A percentile compares a stretch with the other conserved stretches of the same genome.
phyloP scores from a whole-genome alignment of 2,888 invertebrate species.

The Lithophane leautieri region DNA sequence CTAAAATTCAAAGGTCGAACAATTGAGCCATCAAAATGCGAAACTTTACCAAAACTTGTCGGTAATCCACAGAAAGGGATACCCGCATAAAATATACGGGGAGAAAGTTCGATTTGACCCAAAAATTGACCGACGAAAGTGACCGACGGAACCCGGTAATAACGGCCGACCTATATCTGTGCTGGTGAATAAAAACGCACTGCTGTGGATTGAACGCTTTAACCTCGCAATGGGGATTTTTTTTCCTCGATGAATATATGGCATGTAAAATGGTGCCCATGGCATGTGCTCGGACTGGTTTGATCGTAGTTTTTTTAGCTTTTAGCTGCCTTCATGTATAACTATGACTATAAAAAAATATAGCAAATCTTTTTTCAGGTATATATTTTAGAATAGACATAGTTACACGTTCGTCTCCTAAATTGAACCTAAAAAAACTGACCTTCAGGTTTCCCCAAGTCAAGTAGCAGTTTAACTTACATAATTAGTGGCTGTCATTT shows the following conservation, averaged over 20 bases:
- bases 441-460: not conserved
- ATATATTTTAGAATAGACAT: not conserved
- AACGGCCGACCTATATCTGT: conserved; percentile 78
- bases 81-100: conserved; percentile 68
- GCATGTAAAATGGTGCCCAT: conserved; percentile 28
- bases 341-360: too few species aligned
- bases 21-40: conserved; percentile 63
- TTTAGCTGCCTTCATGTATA: not conserved
- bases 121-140: conserved; percentile 81
- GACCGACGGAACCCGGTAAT: conserved; percentile 76
- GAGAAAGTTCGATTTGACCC: conserved; percentile 75
- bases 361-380: not conserved
- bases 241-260: conserved; percentile 56
- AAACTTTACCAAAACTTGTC: conserved; percentile 65
- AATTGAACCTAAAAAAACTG: not conserved
- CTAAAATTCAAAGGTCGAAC: conserved; percentile 65
- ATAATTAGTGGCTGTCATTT: not conserved
- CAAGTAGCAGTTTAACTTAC: not conserved
- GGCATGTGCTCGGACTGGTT: conserved; percentile 10
- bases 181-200: conserved; percentile 81
- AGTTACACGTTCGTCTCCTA: not conserved
- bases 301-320: not conserved
- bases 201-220: conserved; percentile 50
- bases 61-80: conserved; percentile 66
- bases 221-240: conserved; percentile 17